Percentiles rank a stretch among this genome's conserved stretches.
These are phyloP conservation scores for Asobara japonica DNA, from an alignment of 1,140 invertebrate genomes.

Conservation along the genomic window DNA sequence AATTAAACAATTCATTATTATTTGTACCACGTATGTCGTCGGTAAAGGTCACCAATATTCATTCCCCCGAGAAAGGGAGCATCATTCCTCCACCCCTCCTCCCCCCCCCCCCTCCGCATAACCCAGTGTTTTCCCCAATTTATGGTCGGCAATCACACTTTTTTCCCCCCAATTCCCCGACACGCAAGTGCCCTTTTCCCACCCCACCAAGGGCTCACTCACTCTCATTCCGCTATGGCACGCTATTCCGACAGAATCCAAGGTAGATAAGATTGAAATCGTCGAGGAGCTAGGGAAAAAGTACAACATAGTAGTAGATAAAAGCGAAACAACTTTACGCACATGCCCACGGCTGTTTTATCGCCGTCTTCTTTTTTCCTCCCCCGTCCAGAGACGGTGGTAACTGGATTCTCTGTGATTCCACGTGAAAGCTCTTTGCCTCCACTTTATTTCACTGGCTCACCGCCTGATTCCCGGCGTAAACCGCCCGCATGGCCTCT, in stretches of 20 bases:
- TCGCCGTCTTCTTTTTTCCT: not conserved
- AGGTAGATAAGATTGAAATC: not conserved
- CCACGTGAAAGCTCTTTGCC: not conserved
- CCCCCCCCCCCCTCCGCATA: too few relatives aligned
- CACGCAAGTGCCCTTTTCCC: not conserved
- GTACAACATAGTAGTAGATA: not conserved
- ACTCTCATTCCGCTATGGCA: not conserved
- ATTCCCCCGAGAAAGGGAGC: not conserved
- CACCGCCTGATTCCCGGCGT: not conserved
- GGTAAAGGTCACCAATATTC: not conserved
- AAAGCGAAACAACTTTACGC: not conserved
- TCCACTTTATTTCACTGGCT: not conserved
- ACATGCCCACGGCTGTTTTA: not conserved
- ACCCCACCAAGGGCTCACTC: not conserved
- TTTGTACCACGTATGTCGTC: too few relatives aligned
- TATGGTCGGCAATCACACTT: slow-evolving; percentile 9
- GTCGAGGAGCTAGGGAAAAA: not conserved
- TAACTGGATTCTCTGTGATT: not conserved
- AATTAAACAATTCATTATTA: too few relatives aligned
- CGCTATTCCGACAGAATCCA: not conserved
- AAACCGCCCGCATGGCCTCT: not conserved
- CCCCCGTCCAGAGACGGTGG: not conserved
- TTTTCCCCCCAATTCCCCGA: not conserved
- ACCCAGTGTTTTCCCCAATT: not conserved
- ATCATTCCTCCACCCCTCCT: not conserved